Evolutionary conservation across 1,140 invertebrate genomes (phyloP).

Genomic region (Drosophila yakuba): DNA sequence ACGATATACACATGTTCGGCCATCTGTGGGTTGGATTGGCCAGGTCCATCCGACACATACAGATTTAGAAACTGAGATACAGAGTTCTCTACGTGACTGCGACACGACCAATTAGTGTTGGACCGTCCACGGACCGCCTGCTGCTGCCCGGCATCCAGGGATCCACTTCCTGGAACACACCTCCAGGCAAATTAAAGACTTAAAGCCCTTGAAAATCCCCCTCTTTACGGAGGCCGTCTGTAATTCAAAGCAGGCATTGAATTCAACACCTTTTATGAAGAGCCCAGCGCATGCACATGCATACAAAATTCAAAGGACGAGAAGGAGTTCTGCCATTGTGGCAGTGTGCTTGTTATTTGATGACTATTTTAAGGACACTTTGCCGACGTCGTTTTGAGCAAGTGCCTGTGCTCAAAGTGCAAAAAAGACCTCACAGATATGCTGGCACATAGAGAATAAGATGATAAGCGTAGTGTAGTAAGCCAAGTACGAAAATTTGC

Average conservation of each 20-base stretch:
- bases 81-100: conserved; percentile 63
- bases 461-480: conserved; percentile 35
- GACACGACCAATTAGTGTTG: conserved; percentile 80
- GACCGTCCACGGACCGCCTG: conserved; percentile 28
- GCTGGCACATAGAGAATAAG: conserved; percentile 23
- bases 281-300: conserved; percentile 49
- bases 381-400: conserved; percentile 44
- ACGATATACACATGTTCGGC: conserved; percentile 53
- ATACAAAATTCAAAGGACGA: conserved; percentile 45
- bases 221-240: conserved; percentile 20
- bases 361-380: conserved; percentile 75
- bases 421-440: conserved; percentile 33
- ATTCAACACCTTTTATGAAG: conserved; percentile 73
- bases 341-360: conserved; percentile 68
- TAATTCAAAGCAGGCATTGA: conserved; percentile 65
- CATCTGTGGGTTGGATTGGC: conserved; percentile 52
- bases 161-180: neutral
- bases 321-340: conserved; percentile 26
- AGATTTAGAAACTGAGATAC: conserved; percentile 8
- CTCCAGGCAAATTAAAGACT: conserved; percentile 69
- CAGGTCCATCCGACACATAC: conserved; percentile 33
- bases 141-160: conserved; percentile 16
- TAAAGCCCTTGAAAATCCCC: conserved; percentile 55
- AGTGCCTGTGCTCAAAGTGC: conserved; percentile 38
- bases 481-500: conserved; percentile 54